Conservation (phyloP, 2,113 vertebrate genomes). For the Diphyllodes magnificus region DNA sequence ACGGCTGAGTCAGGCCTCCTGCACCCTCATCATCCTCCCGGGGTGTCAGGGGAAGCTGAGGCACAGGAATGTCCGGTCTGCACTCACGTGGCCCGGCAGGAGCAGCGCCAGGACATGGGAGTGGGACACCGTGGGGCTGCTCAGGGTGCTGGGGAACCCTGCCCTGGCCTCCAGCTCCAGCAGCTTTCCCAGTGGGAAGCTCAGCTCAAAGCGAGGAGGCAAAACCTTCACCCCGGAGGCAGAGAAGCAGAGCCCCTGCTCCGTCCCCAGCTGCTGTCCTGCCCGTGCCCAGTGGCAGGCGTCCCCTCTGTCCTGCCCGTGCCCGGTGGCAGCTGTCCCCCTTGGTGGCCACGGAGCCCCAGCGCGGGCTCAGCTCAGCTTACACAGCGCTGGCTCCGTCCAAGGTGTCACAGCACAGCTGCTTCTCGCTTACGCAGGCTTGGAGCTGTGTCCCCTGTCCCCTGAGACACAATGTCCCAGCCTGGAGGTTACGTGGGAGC, state of each 20-base stretch:
- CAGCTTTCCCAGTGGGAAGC: background rate
- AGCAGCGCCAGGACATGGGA: background rate
- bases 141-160: background rate
- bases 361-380: background rate
- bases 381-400: background rate
- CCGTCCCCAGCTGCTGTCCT: background rate
- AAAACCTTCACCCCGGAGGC: background rate
- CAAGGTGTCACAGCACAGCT: slow-evolving; percentile 36
- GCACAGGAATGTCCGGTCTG: slow-evolving; percentile 13
- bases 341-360: background rate
- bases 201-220: background rate
- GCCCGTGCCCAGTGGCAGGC: background rate
- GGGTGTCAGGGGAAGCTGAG: slow-evolving; percentile 27
- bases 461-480: slow-evolving; percentile 41
- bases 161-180: background rate
- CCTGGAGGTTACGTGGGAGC: background rate
- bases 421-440: slow-evolving; percentile 30
- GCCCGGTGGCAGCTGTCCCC: background rate
- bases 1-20: slow-evolving; percentile 44
- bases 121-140: accelerated
- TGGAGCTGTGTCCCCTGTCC: background rate
- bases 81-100: background rate
- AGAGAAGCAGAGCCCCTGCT: background rate
- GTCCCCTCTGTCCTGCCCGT: background rate
- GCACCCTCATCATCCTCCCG: slow-evolving; percentile 8